Conservation (phyloP, 2,888 invertebrate genomes). For the Aproaerema taeniolella region DNA sequence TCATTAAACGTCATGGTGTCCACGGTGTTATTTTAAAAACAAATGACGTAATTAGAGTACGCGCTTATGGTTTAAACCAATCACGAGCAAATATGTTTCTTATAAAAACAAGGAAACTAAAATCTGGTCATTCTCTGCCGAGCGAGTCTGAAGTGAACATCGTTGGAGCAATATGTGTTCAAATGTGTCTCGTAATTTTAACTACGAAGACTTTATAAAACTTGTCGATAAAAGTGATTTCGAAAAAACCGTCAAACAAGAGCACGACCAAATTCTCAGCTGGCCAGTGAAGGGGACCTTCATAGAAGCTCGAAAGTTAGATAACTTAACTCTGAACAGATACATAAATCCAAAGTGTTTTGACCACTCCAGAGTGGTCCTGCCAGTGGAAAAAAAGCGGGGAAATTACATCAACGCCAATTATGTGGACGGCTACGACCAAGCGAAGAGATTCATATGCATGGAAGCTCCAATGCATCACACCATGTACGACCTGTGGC, state of each 20-base stretch:
- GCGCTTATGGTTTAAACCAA: too few relatives aligned
- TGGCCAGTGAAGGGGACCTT: not conserved
- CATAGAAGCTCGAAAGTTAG: not conserved
- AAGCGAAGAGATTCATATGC: not conserved
- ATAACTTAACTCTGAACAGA: not conserved
- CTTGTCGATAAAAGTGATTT: not conserved
- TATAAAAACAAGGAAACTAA: too few relatives aligned
- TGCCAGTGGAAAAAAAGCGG: not conserved
- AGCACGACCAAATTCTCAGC: not conserved
- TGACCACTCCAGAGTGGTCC: not conserved
- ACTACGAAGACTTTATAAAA: not conserved
- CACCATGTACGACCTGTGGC: not conserved
- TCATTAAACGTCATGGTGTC: too few relatives aligned
- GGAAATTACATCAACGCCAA: not conserved
- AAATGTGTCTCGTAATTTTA: not conserved
- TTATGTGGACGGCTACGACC: not conserved
- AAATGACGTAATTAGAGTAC: too few relatives aligned
- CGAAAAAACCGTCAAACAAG: not conserved
- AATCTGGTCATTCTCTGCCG: too few relatives aligned
- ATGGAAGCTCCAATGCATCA: not conserved
- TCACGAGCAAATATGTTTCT: too few relatives aligned
- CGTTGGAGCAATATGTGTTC: not conserved
- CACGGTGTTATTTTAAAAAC: too few relatives aligned
- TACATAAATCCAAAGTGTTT: not conserved
- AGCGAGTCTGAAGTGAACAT: too few relatives aligned